phyloP scores from a whole-genome alignment of 2,113 vertebrate genomes.

The Phalacrocorax brasilianus region DNA sequence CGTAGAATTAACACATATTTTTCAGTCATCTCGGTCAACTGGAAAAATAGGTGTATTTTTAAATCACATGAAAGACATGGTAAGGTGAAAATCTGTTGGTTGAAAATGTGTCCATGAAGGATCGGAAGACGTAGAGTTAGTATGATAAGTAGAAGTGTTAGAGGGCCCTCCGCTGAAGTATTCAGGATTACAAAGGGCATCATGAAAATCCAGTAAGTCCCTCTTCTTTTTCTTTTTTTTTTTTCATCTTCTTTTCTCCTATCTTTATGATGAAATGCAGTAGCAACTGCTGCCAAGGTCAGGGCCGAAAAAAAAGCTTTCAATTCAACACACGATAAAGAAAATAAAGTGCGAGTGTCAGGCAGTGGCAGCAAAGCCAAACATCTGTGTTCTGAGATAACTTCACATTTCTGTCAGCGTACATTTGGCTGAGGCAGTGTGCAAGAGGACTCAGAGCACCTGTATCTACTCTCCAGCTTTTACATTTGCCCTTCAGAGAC shows the following conservation, averaged over 20 bases:
- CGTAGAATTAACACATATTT: background rate
- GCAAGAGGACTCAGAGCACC: conserved; percentile 11
- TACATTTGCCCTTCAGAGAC: background rate
- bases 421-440: background rate
- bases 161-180: background rate
- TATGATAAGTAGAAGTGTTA: background rate
- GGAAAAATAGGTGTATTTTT: background rate
- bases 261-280: conserved; percentile 22
- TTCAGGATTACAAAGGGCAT: conserved; percentile 3
- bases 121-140: background rate
- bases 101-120: background rate
- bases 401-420: background rate
- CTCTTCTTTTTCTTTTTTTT: background rate
- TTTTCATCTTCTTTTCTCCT: background rate
- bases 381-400: conserved; percentile 44
- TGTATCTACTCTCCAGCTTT: conserved; percentile 22
- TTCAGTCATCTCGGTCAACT: background rate
- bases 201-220: conserved; percentile 7
- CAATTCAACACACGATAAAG: conserved; percentile 26
- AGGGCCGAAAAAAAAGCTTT: conserved; percentile 34
- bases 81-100: background rate
- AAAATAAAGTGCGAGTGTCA: background rate
- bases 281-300: conserved; percentile 51
- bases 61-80: background rate
- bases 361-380: conserved; percentile 6